These are phyloP conservation scores for Chrysolina haemoptera DNA, from an alignment of 2,888 invertebrate genomes.

Conservation along the genomic window DNA sequence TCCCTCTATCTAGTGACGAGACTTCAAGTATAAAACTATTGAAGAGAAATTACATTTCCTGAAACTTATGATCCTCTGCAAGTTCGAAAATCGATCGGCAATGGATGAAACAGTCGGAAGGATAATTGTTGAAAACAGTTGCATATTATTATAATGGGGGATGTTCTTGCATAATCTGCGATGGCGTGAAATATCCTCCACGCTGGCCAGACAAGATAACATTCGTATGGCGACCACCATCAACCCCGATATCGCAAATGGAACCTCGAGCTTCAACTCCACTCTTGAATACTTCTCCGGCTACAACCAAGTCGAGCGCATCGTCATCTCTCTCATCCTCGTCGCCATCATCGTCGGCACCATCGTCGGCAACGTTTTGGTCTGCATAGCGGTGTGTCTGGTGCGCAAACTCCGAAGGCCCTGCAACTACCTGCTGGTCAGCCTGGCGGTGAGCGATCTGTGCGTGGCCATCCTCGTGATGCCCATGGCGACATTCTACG, in stretches of 20 bases:
- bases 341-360: constrained; percentile 85
- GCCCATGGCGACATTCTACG: constrained; percentile 97
- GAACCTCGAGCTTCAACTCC: constrained; percentile 57
- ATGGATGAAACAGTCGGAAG: constrained; percentile 33
- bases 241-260: constrained; percentile 56
- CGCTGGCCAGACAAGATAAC: constrained; percentile 30
- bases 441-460: constrained; percentile 95
- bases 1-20: background rate
- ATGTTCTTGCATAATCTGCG: constrained; percentile 39
- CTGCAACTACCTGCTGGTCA: constrained; percentile 93
- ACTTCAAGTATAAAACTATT: background rate
- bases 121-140: background rate
- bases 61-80: constrained; percentile 25
- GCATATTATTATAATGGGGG: constrained; percentile 26
- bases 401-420: constrained; percentile 92
- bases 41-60: background rate
- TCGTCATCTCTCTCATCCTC: constrained; percentile 81
- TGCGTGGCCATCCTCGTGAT: constrained; percentile 97
- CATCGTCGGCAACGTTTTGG: constrained; percentile 85
- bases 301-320: constrained; percentile 70
- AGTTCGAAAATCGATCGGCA: constrained; percentile 25
- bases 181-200: constrained; percentile 38
- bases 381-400: constrained; percentile 93
- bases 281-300: constrained; percentile 53
- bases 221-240: constrained; percentile 68